Percentiles rank a stretch among this genome's conserved stretches.
Evolutionary conservation across 2,888 invertebrate genomes (phyloP).

Genomic region (Melanargia galathea): DNA sequence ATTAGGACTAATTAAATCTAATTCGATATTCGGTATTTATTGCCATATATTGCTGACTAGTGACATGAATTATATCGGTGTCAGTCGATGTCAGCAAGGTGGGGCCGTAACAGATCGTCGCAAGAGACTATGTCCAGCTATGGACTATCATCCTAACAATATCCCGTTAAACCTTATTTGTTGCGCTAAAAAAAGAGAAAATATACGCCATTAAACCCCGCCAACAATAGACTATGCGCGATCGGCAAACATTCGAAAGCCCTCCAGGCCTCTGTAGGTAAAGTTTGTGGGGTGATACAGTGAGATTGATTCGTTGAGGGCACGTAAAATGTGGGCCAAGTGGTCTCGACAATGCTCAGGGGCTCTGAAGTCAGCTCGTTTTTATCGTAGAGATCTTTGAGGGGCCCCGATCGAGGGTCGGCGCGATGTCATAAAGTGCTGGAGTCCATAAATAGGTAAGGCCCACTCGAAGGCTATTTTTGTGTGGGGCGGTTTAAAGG

Average conservation of each 20-base stretch:
- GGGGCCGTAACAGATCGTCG: no score
- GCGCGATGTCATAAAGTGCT: conserved; percentile 39
- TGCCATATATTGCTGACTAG: no score
- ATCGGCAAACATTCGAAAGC: conserved; percentile 44
- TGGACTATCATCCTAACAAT: no score
- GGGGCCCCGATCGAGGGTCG: conserved; percentile 45
- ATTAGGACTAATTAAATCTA: no score
- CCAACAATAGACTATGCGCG: conserved; percentile 40
- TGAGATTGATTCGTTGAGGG: conserved; percentile 47
- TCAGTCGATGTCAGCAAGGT: no score
- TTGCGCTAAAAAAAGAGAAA: conserved; percentile 7
- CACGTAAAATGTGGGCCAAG: conserved; percentile 50
- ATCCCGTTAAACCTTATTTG: background rate
- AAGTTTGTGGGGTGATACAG: conserved; percentile 49
- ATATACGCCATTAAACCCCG: background rate
- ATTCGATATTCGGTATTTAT: no score
- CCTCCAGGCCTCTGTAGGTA: conserved; percentile 40
- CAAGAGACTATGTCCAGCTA: no score
- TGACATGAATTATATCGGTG: no score
- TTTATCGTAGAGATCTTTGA: conserved; percentile 47
- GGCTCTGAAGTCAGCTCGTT: conserved; percentile 50
- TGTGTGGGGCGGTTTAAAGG: conserved; percentile 18
- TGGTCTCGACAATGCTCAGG: conserved; percentile 40
- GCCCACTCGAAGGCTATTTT: conserved; percentile 43
- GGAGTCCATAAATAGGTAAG: conserved; percentile 47